Evolutionary conservation across 2,888 invertebrate genomes (phyloP).

Genomic region (Orgyia antiqua): DNA sequence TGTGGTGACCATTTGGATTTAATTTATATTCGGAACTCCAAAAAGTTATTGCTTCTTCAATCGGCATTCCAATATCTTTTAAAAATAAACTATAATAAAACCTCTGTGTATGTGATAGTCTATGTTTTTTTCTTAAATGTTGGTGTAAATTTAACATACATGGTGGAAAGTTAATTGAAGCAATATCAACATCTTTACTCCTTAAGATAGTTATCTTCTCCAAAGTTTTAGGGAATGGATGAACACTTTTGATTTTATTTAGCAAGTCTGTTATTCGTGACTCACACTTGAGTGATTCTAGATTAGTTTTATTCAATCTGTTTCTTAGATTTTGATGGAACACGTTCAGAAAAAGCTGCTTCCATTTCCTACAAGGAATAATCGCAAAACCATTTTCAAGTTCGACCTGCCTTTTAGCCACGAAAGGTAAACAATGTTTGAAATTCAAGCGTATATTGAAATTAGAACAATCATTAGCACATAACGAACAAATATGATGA

Average conservation of each 20-base stretch:
- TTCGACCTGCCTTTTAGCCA: constrained; percentile 72
- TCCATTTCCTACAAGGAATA: constrained; percentile 79
- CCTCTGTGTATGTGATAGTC: constrained; percentile 80
- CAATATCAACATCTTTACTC: constrained; percentile 58
- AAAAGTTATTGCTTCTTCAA: constrained; percentile 80
- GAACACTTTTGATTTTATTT: constrained; percentile 36
- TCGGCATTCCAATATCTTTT: constrained; percentile 83
- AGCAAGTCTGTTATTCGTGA: constrained; percentile 52
- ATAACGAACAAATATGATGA: constrained; percentile 45
- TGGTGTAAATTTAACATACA: constrained; percentile 82
- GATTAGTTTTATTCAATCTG: constrained; percentile 41
- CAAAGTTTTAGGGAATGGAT: constrained; percentile 28
- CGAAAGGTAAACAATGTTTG: constrained; percentile 69
- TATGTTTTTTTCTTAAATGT: constrained; percentile 73
- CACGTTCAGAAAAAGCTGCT: constrained; percentile 59
- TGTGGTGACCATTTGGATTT: constrained; percentile 54
- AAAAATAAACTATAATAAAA: constrained; percentile 84
- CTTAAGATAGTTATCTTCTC: constrained; percentile 26
- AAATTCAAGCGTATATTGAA: constrained; percentile 71
- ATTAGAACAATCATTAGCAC: constrained; percentile 34
- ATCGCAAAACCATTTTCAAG: constrained; percentile 68
- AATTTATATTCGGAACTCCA: constrained; percentile 82
- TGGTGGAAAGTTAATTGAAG: constrained; percentile 73
- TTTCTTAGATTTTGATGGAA: constrained; percentile 60
- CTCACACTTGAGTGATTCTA: constrained; percentile 44